These are phyloP conservation scores for Seladonia tumulorum DNA, from an alignment of 2,888 invertebrate genomes.

Conservation along the genomic window DNA sequence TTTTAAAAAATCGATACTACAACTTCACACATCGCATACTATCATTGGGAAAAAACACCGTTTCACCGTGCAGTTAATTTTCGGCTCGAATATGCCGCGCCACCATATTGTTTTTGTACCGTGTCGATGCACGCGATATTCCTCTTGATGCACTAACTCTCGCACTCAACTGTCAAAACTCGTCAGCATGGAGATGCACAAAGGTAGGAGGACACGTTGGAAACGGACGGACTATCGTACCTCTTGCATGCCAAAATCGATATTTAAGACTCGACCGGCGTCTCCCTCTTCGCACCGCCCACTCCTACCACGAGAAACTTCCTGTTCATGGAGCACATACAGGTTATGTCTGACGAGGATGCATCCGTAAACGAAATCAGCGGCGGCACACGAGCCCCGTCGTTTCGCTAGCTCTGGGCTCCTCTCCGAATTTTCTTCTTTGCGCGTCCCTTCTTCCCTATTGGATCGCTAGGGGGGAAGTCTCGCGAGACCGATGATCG, in stretches of 20 bases:
- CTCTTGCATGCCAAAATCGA: conserved; percentile 79
- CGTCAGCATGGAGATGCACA: conserved; percentile 53
- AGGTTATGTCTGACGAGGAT: conserved; percentile 56
- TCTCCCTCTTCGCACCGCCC: conserved; percentile 72
- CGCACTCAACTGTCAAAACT: conserved; percentile 60
- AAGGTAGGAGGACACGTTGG: conserved; percentile 61
- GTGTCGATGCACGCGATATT: conserved; percentile 40
- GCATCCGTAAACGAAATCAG: conserved; percentile 28
- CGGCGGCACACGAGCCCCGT: background rate
- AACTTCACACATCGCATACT: conserved; percentile 33
- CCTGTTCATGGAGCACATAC: conserved; percentile 51
- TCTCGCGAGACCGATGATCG: conserved; percentile 58
- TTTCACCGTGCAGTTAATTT: conserved; percentile 44
- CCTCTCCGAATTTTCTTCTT: conserved; percentile 39
- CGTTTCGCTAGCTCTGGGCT: conserved; percentile 4
- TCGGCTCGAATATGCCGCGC: conserved; percentile 34
- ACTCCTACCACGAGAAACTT: conserved; percentile 63
- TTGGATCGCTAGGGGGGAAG: conserved; percentile 38
- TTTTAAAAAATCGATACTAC: conserved; percentile 1
- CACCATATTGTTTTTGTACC: conserved; percentile 61
- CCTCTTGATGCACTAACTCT: conserved; percentile 35
- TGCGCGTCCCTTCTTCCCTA: conserved; percentile 43
- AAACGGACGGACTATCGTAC: conserved; percentile 66
- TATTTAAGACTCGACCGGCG: conserved; percentile 80
- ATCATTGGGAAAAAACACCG: conserved; percentile 26